Conservation (phyloP, 37 sponge, comb jelly and placozoan species). For the Geodia barretti region DNA sequence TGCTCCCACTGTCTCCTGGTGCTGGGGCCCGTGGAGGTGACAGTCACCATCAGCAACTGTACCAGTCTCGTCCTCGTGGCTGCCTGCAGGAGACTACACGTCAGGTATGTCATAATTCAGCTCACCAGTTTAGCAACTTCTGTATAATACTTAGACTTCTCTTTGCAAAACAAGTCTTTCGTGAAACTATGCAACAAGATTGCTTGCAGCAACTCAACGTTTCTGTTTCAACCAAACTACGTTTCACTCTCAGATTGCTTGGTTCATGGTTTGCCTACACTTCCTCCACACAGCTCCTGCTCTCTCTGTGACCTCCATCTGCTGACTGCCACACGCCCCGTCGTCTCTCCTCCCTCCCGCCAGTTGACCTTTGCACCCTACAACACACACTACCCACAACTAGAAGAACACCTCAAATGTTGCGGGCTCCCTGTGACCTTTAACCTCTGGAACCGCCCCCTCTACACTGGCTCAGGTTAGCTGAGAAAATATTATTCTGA, state of each 20-base stretch:
- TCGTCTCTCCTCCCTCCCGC: constrained; percentile 43
- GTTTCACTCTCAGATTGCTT: too few relatives aligned
- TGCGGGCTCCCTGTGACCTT: constrained; percentile 23
- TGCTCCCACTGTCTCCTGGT: constrained; percentile 73
- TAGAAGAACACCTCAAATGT: constrained; percentile 42
- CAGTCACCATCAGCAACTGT: constrained; percentile 56
- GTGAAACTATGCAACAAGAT: background rate
- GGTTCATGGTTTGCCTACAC: background rate
- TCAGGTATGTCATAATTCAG: constrained; percentile 47
- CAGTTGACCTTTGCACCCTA: constrained; percentile 69
- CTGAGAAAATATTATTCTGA: background rate
- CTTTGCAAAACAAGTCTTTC: background rate
- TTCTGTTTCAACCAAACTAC: too few relatives aligned
- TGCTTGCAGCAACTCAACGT: background rate
- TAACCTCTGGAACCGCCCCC: constrained; percentile 66
- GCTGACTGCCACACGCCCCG: constrained; percentile 42
- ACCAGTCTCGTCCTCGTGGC: constrained; percentile 60
- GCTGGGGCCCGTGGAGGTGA: constrained; percentile 70
- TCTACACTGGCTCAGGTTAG: constrained; percentile 10
- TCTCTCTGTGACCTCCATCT: constrained; percentile 54
- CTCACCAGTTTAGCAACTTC: background rate
- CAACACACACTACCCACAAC: constrained; percentile 72
- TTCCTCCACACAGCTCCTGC: constrained; percentile 44
- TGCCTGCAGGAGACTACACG: constrained; percentile 68
- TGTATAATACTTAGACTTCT: background rate